Percentiles rank a stretch among this genome's conserved stretches.
Conservation (phyloP, 1,140 invertebrate genomes). For the Aphelenchoides besseyi region DNA sequence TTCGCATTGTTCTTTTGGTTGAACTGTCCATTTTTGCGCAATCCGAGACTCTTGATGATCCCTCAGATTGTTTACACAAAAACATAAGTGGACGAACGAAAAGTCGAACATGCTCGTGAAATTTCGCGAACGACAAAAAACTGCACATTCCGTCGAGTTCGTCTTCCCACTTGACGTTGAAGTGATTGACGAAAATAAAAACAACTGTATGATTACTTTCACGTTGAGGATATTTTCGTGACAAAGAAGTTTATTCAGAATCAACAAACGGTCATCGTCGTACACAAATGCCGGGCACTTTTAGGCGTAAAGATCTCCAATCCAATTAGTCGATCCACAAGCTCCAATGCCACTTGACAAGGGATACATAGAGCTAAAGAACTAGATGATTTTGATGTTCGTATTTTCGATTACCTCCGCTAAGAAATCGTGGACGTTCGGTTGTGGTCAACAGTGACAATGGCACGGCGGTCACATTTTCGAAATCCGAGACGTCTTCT, state of each 20-base stretch:
- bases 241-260: not conserved
- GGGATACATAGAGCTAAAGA: not conserved
- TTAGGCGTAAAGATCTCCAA: not conserved
- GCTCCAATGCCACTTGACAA: not conserved
- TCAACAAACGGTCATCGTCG: not conserved
- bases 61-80: too few species aligned
- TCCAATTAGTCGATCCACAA: not conserved
- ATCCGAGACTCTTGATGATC: too few species aligned
- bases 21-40: too few species aligned
- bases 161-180: constrained; percentile 5
- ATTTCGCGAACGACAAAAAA: not conserved
- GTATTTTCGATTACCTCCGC: too few species aligned
- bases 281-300: not conserved
- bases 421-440: not conserved
- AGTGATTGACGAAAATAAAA: not conserved
- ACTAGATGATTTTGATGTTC: too few species aligned
- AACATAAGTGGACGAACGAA: too few species aligned
- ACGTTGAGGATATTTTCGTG: not conserved
- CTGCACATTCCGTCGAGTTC: too few species aligned
- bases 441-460: not conserved
- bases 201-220: not conserved
- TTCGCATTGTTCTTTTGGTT: too few species aligned
- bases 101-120: too few species aligned
- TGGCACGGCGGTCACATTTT: too few species aligned
- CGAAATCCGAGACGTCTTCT: too few species aligned